Conservation (phyloP, 2,888 invertebrate genomes). For the Linnaemya tessellans region DNA sequence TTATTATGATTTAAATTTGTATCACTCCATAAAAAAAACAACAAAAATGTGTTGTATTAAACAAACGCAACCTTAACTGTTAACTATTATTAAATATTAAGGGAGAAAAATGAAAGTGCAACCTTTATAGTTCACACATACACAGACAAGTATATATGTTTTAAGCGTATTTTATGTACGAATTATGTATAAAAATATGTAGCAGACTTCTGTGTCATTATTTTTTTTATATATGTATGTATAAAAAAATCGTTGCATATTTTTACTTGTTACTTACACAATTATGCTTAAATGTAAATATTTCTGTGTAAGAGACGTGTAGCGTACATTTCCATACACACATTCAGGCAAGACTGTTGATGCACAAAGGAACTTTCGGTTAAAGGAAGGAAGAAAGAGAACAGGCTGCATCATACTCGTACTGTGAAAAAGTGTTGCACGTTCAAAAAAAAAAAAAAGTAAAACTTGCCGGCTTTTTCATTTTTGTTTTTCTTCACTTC, state of each 20-base stretch:
- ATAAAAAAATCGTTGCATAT: not conserved
- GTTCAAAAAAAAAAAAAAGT: constrained; percentile 19
- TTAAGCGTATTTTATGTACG: not conserved
- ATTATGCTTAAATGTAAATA: not conserved
- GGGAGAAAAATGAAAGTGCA: too few species aligned
- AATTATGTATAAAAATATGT: not conserved
- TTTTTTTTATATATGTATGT: too few species aligned
- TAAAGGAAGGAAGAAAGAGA: constrained; percentile 61
- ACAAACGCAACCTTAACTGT: too few species aligned
- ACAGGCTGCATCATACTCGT: not conserved
- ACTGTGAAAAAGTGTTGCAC: constrained; percentile 50
- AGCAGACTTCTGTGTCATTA: not conserved
- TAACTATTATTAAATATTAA: too few species aligned
- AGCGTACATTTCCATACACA: not conserved
- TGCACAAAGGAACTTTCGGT: constrained; percentile 26
- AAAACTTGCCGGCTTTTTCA: constrained; percentile 44
- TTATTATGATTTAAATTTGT: too few species aligned
- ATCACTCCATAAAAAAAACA: too few species aligned
- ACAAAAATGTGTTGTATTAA: too few species aligned
- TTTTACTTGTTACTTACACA: not conserved
- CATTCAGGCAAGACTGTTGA: constrained; percentile 55
- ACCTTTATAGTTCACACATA: not conserved
- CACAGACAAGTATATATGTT: not conserved
- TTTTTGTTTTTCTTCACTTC: constrained; percentile 27
- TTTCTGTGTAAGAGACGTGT: not conserved